phyloP scores from a whole-genome alignment of 2,113 vertebrate genomes.

The Paedocypris sp. region DNA sequence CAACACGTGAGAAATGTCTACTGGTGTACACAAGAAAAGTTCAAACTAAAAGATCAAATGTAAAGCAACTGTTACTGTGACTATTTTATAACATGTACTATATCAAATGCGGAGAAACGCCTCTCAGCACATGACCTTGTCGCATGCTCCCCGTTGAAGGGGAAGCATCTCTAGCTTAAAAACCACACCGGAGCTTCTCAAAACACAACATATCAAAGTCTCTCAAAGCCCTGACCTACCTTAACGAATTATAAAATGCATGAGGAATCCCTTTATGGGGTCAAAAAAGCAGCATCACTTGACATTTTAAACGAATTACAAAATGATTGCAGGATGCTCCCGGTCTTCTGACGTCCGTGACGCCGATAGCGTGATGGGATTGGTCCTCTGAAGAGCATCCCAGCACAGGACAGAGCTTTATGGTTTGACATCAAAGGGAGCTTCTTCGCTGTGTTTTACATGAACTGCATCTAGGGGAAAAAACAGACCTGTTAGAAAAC shows the following conservation, averaged over 20 bases:
- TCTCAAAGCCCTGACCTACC: constrained; percentile 48
- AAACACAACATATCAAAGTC: constrained; percentile 56
- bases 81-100: constrained; percentile 66
- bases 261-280: constrained; percentile 53
- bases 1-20: constrained; percentile 97
- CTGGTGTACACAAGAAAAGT: constrained; percentile 84
- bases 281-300: constrained; percentile 63
- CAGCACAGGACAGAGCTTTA: constrained; percentile 74
- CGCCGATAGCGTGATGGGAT: constrained; percentile 46
- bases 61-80: constrained; percentile 79
- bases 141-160: constrained; percentile 35
- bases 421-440: constrained; percentile 67
- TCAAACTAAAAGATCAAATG: constrained; percentile 56
- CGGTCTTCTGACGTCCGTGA: constrained; percentile 37
- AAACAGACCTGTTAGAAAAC: no score
- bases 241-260: constrained; percentile 54
- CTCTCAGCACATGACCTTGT: constrained; percentile 17
- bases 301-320: constrained; percentile 66
- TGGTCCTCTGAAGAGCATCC: constrained; percentile 69
- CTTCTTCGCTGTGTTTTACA: constrained; percentile 80
- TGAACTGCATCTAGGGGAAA: constrained; percentile 85
- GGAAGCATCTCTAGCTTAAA: constrained; percentile 41
- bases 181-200: constrained; percentile 45
- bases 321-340: constrained; percentile 35
- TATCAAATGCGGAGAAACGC: constrained; percentile 64